These are phyloP conservation scores for Ambastaia sidthimunki DNA, from an alignment of 2,797 vertebrate species.

Conservation along the genomic window DNA sequence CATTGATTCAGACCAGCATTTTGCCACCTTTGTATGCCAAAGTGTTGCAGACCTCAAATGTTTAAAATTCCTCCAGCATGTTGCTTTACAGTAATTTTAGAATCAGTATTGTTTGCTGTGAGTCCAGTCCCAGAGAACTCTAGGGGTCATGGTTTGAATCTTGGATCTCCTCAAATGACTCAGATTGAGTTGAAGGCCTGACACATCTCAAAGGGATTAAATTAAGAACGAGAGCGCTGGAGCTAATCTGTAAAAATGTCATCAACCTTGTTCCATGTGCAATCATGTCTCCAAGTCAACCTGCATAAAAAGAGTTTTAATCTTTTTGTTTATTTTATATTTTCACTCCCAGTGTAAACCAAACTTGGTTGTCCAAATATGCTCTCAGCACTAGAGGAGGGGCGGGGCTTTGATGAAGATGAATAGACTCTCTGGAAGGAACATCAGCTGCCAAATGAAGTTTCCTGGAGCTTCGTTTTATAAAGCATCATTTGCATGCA, in stretches of 20 bases:
- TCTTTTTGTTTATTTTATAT: constrained; percentile 81
- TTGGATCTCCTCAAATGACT: not conserved
- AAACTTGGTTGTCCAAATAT: constrained; percentile 78
- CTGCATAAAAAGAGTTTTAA: constrained; percentile 74
- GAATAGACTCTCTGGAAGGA: constrained; percentile 68
- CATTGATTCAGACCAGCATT: constrained; percentile 7
- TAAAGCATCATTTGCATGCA: constrained; percentile 62
- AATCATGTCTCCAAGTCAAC: constrained; percentile 64
- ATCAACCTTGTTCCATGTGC: constrained; percentile 60
- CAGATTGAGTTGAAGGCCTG: constrained; percentile 6
- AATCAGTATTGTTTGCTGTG: not conserved
- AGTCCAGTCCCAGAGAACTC: not conserved
- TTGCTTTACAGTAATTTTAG: not conserved
- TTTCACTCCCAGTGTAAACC: constrained; percentile 81
- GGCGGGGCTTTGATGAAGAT: constrained; percentile 75
- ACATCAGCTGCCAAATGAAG: constrained; percentile 77
- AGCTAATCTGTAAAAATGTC: constrained; percentile 48
- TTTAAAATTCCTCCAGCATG: constrained; percentile 5
- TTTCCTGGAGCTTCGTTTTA: constrained; percentile 67
- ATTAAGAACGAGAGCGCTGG: constrained; percentile 50
- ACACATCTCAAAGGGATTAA: constrained; percentile 26
- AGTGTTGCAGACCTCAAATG: constrained; percentile 3
- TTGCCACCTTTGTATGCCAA: not conserved
- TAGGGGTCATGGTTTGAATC: not conserved
- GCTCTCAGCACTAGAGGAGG: constrained; percentile 68